Percentiles rank a stretch among this genome's conserved stretches.
Conservation (phyloP, 2,113 vertebrate genomes). For the Zapus hudsonius region DNA sequence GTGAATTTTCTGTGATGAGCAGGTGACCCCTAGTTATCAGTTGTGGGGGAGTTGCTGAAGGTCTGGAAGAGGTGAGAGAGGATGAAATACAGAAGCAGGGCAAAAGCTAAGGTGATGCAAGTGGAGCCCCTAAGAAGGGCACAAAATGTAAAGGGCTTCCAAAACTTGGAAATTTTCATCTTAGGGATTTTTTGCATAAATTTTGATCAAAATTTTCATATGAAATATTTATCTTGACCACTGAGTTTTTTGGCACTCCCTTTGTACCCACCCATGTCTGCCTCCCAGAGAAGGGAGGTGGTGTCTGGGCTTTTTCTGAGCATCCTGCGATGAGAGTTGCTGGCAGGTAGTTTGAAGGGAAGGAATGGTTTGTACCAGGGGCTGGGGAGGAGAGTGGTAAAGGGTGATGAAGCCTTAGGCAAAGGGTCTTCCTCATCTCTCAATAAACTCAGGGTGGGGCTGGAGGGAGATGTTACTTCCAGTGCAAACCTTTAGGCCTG, state of each 20-base stretch:
- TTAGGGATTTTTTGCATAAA: not conserved
- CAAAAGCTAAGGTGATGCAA: not conserved
- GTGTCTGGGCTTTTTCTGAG: not conserved
- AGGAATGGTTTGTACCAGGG: not conserved
- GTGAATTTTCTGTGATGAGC: not conserved
- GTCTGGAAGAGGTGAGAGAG: not conserved
- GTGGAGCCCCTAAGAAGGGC: not conserved
- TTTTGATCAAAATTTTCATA: not conserved
- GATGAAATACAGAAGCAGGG: not conserved
- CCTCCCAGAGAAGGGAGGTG: not conserved
- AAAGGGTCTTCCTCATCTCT: not conserved
- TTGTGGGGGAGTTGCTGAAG: not conserved
- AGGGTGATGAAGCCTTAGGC: not conserved
- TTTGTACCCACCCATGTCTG: not conserved
- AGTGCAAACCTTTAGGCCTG: no score
- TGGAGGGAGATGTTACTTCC: no score
- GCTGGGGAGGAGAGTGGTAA: not conserved
- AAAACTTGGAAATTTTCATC: not conserved
- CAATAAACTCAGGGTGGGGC: not conserved
- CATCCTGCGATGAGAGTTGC: not conserved
- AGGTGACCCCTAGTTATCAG: not conserved
- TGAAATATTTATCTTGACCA: not conserved
- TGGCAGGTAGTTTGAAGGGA: not conserved
- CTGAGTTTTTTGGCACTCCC: not conserved
- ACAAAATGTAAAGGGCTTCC: not conserved